Evolutionary conservation across 1,140 invertebrate genomes (phyloP), one percentile per base, ranked within the genome.

Genomic region (Microplitis demolitor): DNA sequence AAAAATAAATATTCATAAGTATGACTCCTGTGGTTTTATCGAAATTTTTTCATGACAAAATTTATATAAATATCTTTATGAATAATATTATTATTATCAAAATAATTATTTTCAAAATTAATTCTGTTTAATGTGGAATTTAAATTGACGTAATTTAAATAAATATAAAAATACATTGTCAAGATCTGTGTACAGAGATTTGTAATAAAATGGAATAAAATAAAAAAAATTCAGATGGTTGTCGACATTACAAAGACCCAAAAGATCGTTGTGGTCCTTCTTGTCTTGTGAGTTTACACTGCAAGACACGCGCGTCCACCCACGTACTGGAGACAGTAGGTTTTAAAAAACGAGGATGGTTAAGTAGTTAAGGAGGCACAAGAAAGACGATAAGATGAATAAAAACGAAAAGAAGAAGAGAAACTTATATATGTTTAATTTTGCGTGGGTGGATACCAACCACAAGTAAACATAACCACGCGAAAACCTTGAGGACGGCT

Each of bases 391-490:
- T 45, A 45, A 11, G 11, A 45, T 9, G 39, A 45, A 13, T 5
- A 37, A 34, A 11, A 35, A 35, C 11, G 37, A 13, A 4, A 62
- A 39, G 60, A 6, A 39, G 31, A 62, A 11, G 11, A 39, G 11
- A 62, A 34, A 62, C 33, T n/a, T 34, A 35, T 62, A 62, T 62
- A 62, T n/a, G 35, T 62, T n/a, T 31, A 62, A 14, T 13, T 11
- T 14, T 24, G 60, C 60, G 60, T 62, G 60, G 60, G 60, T 35
- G 4, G 60, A 62, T 35, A 34, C 33, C 9, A 11, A 39, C 60
- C 33, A 33, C 60, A 33, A 62, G 60, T 62, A 62, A 62, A 62
- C 60, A 62, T 62, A 62, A 62, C 60, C 60, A 62, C 60, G 60
- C 60, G 35, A 62, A 62, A 62, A 62, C 34, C 60, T 62, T 62